Conservation (phyloP, 2,888 invertebrate species). For the Oegoconia quadripuncta region DNA sequence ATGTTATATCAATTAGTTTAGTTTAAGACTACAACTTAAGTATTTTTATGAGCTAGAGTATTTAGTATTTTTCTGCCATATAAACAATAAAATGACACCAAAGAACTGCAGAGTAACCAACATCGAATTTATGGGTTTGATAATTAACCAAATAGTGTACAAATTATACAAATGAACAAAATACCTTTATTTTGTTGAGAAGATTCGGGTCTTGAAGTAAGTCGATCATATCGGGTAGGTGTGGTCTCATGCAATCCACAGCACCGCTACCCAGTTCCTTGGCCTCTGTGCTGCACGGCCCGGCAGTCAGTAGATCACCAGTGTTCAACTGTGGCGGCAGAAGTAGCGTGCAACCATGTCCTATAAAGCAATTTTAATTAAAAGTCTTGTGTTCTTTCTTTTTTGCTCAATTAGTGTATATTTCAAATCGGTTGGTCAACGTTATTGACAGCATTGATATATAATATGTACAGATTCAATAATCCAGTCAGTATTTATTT, state of each 20-base stretch:
- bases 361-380: constrained; percentile 23
- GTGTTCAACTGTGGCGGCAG: constrained; percentile 79
- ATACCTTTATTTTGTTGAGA: constrained; percentile 96
- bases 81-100: not conserved
- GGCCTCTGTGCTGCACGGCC: constrained; percentile 35
- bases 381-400: no score
- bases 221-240: constrained; percentile 95
- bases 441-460: no score
- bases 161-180: constrained; percentile 18
- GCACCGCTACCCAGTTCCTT: constrained; percentile 89
- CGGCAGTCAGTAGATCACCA: constrained; percentile 35
- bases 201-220: constrained; percentile 98
- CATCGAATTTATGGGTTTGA: no score
- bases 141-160: no score
- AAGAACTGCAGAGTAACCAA: no score
- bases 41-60: no score
- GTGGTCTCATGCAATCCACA: constrained; percentile 95
- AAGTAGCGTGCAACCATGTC: constrained; percentile 80
- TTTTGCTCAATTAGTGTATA: no score
- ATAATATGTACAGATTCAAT: no score
- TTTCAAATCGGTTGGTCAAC: no score
- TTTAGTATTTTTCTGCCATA: not conserved
- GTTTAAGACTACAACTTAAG: no score
- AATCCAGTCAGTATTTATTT: no score
- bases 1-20: no score